phyloP scores from a whole-genome alignment of 2,888 invertebrate genomes.

The Campoplex capitator region DNA sequence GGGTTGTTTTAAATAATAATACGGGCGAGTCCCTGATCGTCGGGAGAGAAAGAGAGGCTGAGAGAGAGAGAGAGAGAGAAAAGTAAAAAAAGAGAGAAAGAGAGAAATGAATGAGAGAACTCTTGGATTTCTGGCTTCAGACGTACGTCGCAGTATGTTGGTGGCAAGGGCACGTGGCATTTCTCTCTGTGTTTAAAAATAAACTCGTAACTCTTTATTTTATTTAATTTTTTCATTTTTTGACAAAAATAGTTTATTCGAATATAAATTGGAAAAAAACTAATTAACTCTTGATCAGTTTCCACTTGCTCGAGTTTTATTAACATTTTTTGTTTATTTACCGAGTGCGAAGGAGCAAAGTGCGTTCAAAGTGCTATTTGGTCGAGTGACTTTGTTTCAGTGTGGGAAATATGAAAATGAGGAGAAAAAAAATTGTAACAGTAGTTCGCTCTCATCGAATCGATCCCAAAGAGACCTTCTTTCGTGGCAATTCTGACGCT shows the following conservation, averaged over 20 bases:
- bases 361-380: not conserved
- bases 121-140: constrained; percentile 62
- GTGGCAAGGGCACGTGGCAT: constrained; percentile 68
- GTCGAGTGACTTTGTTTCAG: not conserved
- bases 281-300: not conserved
- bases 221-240: not conserved
- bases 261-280: too few species aligned
- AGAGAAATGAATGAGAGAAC: not conserved
- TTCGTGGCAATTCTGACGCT: constrained; percentile 5
- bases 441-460: constrained; percentile 43
- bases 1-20: constrained; percentile 84
- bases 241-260: too few species aligned
- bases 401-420: not conserved
- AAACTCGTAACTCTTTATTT: constrained; percentile 40
- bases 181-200: constrained; percentile 40
- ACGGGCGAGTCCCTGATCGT: constrained; percentile 72
- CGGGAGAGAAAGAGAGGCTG: constrained; percentile 51
- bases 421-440: not conserved
- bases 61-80: too few species aligned
- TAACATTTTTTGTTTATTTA: not conserved
- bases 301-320: not conserved
- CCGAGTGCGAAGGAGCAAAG: not conserved
- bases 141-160: constrained; percentile 70
- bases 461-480: constrained; percentile 35
- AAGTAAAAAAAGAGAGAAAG: constrained; percentile 41